Evolutionary conservation across 2,888 invertebrate genomes (phyloP), one percentile per base, ranked within the genome.

Genomic region (Phrixothrix hirtus): DNA sequence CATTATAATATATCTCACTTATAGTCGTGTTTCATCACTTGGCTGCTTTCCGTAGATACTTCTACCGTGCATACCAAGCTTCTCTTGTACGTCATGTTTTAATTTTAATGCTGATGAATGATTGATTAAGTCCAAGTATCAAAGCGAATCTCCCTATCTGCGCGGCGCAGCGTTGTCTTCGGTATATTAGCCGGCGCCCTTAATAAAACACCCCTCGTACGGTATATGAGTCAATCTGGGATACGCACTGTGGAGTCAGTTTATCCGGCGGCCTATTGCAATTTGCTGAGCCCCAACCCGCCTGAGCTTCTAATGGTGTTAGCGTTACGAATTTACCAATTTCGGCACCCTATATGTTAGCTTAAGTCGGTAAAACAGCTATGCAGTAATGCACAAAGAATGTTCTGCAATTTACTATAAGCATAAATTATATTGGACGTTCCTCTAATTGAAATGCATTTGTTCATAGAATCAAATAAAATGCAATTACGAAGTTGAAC

Each of bases 291-390:
- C 47, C 53, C 55, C 36, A 21, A 25, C 38, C 44, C 49, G 43
- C 41, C 48, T 53, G 45, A 34, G 52, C 55, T 66, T 66, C 70
- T 75, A 76, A 75, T 75, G 71, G 75, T 73, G 75, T 75, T 74
- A 75, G 75, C 76, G 75, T 76, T 75, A 74, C 76, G 74, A 77
- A 76, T 76, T 75, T 76, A 74, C 75, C 76, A 75, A 75, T 76
- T 75, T 75, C 73, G 66, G 66, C 76, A 73, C 75, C 76, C 75
- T 66, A 73, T 71, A 69, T 66, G 69, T 69, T 69, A 63, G 68
- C 65, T 66, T 65, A 65, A 68, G 66, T 64, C 63, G 59, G 59
- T 54, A 60, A 60, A 67, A 64, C 64, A 58, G 65, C 66, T 61
- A 58, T 62, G 66, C 62, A 58, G 69, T 72, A 74, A 74, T 73